Evolutionary conservation across 2,113 vertebrate species (phyloP).

Genomic region (Grus americana): DNA sequence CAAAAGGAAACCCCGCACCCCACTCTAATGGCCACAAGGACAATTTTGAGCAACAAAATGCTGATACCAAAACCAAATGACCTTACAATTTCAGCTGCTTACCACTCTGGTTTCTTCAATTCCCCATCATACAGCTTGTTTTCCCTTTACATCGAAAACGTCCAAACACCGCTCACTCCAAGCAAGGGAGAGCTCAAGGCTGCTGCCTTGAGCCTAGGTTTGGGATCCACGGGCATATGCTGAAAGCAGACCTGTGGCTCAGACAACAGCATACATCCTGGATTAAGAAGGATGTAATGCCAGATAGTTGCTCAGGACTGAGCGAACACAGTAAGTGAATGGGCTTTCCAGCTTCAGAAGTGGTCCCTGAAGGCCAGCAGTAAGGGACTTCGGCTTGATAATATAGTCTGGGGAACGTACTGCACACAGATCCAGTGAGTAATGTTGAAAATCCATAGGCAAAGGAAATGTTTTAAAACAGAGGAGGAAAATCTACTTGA

Average conservation of each 20-base stretch:
- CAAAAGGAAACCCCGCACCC: not conserved
- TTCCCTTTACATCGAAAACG: not conserved
- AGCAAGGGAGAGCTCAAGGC: not conserved
- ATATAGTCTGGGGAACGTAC: not conserved
- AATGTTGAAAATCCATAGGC: conserved; percentile 45
- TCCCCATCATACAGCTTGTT: not conserved
- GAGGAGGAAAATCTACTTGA: conserved; percentile 38
- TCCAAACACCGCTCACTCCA: not conserved
- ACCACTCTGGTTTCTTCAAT: not conserved
- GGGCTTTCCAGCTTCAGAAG: not conserved
- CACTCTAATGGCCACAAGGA: not conserved
- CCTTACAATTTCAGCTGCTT: not conserved
- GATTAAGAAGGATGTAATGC: not conserved
- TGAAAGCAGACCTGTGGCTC: not conserved
- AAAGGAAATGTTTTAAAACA: conserved; percentile 42
- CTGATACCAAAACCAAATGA: not conserved
- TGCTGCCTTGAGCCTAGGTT: not conserved
- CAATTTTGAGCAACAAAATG: not conserved
- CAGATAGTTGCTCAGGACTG: not conserved
- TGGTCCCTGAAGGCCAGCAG: conserved; percentile 7
- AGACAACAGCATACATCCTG: not conserved
- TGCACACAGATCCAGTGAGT: not conserved
- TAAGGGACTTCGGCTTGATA: not conserved
- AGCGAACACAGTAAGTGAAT: not conserved
- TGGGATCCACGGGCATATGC: not conserved